Evolutionary conservation across 2,113 vertebrate genomes (phyloP).

Genomic region (Larimichthys polyactis): DNA sequence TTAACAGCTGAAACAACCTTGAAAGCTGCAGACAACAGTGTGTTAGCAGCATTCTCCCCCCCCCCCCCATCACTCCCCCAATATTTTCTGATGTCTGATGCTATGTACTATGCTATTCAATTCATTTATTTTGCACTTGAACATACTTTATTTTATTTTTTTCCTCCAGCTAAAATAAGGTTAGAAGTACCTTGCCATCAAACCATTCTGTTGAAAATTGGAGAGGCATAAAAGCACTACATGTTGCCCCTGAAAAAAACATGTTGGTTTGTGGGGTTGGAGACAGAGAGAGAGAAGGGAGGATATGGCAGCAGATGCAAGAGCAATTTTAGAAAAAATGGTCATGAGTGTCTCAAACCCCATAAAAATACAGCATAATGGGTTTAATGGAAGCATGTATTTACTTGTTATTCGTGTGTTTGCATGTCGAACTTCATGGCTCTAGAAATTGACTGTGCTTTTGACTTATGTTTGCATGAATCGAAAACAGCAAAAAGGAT

Average conservation of each 20-base stretch:
- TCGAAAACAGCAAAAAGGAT: slow-evolving; percentile 34
- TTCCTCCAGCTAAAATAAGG: slow-evolving; percentile 58
- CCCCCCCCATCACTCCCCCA: neutral
- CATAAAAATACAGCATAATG: slow-evolving; percentile 22
- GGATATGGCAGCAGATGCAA: slow-evolving; percentile 1
- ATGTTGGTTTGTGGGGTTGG: slow-evolving; percentile 30
- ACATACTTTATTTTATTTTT: slow-evolving; percentile 60
- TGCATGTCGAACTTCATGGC: slow-evolving; percentile 18
- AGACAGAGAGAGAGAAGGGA: neutral
- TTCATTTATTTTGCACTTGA: slow-evolving; percentile 67
- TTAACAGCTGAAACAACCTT: slow-evolving; percentile 77
- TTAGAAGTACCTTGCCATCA: slow-evolving; percentile 67
- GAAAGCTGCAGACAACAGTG: slow-evolving; percentile 69
- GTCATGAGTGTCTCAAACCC: slow-evolving; percentile 37
- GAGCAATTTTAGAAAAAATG: slow-evolving; percentile 38
- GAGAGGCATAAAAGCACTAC: slow-evolving; percentile 57
- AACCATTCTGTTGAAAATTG: slow-evolving; percentile 56
- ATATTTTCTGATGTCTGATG: slow-evolving; percentile 21
- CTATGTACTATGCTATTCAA: slow-evolving; percentile 25
- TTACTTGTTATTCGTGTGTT: slow-evolving; percentile 48
- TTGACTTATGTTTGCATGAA: slow-evolving; percentile 45
- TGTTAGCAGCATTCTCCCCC: slow-evolving; percentile 49
- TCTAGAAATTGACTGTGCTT: slow-evolving; percentile 24
- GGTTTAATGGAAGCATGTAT: slow-evolving; percentile 46
- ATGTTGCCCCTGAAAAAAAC: slow-evolving; percentile 50